These are phyloP conservation scores for Clamator glandarius DNA, from an alignment of 2,797 vertebrate species.

Conservation along the genomic window DNA sequence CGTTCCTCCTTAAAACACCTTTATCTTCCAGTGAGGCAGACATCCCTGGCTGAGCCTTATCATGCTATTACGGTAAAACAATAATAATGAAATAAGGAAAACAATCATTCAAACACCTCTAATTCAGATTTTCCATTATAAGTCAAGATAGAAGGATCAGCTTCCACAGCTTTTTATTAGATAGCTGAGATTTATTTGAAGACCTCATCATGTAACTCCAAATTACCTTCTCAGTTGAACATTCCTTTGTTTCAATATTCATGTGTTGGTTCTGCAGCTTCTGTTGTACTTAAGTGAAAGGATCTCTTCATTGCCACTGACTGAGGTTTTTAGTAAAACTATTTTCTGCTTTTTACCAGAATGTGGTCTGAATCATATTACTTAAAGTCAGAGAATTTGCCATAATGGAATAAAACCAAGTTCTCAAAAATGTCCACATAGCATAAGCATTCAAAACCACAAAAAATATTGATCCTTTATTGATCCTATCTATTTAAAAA, in stretches of 20 bases:
- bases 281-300: not conserved
- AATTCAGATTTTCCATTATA: not conserved
- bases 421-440: not conserved
- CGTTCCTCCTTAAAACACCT: not conserved
- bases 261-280: not conserved
- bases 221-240: not conserved
- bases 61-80: not conserved
- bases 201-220: not conserved
- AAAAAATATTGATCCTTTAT: constrained; percentile 17
- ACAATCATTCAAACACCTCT: not conserved
- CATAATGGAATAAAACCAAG: not conserved
- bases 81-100: not conserved
- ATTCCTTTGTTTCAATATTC: not conserved
- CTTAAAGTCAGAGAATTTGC: not conserved
- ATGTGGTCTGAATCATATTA: not conserved
- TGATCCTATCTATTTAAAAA: constrained; percentile 57
- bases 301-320: not conserved
- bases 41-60: not conserved
- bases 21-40: not conserved
- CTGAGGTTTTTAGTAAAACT: not conserved
- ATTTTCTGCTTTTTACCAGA: not conserved
- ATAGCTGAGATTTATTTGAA: not conserved
- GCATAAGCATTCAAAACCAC: not conserved
- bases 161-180: not conserved
- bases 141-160: not conserved